A percentile compares a stretch with the other conserved stretches of the same genome.
phyloP scores from a whole-genome alignment of 2,797 vertebrate genomes.

The Falco naumanni region DNA sequence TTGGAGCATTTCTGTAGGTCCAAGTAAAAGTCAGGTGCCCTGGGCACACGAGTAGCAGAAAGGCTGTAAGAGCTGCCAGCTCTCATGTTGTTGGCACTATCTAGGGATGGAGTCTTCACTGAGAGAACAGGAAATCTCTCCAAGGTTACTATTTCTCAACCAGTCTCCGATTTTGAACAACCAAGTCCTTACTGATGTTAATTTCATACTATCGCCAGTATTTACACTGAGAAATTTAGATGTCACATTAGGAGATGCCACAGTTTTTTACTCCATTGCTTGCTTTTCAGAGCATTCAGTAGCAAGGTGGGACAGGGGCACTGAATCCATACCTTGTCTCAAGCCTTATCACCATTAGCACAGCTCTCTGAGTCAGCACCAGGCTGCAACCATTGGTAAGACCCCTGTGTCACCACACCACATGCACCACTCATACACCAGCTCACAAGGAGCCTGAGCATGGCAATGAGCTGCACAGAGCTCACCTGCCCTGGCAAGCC shows the following conservation, averaged over 20 bases:
- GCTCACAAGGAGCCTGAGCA: fast-evolving
- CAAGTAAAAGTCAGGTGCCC: background rate
- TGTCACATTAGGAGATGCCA: background rate
- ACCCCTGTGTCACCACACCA: background rate
- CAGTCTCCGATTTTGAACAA: background rate
- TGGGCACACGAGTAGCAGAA: background rate
- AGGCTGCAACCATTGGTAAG: background rate
- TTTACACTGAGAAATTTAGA: background rate
- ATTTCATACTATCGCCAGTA: background rate
- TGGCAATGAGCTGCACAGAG: background rate
- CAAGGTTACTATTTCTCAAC: background rate
- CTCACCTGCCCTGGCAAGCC: background rate
- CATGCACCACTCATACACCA: fast-evolving
- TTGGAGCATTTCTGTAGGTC: background rate
- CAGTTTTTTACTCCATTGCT: background rate
- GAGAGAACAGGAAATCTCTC: background rate
- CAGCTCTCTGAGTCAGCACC: background rate
- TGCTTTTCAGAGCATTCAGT: background rate
- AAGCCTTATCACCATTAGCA: background rate
- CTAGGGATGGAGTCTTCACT: background rate
- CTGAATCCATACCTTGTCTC: background rate
- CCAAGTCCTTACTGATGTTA: no score
- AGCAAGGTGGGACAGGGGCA: background rate
- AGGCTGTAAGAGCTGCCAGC: background rate
- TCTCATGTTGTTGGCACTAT: background rate